phyloP scores from a whole-genome alignment of 2,113 vertebrate genomes.

The Channa argus region DNA sequence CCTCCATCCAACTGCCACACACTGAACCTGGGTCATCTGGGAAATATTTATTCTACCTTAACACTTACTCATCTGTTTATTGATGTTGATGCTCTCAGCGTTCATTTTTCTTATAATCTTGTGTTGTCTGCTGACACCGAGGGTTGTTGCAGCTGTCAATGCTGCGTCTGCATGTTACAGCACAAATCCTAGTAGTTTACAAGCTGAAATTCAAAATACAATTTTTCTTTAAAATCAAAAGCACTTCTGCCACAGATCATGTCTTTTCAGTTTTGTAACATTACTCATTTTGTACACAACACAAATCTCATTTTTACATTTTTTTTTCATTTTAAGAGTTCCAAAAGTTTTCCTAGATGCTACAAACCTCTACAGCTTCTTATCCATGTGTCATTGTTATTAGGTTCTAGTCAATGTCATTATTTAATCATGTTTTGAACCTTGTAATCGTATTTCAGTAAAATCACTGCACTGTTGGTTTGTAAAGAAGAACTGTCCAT shows the following conservation, averaged over 20 bases:
- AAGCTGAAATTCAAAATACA: no score
- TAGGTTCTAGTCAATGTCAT: slow-evolving; percentile 26
- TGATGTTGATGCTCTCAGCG: no score
- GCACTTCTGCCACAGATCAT: background rate
- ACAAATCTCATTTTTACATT: background rate
- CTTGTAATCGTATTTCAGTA: slow-evolving; percentile 32
- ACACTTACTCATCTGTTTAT: background rate
- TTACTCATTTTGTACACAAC: slow-evolving; percentile 51
- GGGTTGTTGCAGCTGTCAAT: background rate
- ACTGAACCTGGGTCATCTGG: no score
- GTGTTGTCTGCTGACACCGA: no score
- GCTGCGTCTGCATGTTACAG: slow-evolving; percentile 5
- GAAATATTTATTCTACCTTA: no score
- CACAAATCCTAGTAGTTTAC: background rate
- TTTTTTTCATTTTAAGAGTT: slow-evolving; percentile 9
- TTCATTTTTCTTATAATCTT: no score
- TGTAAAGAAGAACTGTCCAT: slow-evolving; percentile 46
- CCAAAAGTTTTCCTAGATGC: slow-evolving; percentile 30
- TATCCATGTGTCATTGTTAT: slow-evolving; percentile 29
- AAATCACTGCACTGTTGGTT: slow-evolving; percentile 49
- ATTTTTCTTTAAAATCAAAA: slow-evolving; percentile 16
- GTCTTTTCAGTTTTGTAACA: slow-evolving; percentile 23
- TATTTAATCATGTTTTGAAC: slow-evolving; percentile 33
- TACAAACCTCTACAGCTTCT: background rate
- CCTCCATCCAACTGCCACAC: no score